Percentiles rank a stretch among this genome's conserved stretches.
Evolutionary conservation across 2,113 vertebrate genomes (phyloP).

Genomic region (Anarrhichthys ocellatus): DNA sequence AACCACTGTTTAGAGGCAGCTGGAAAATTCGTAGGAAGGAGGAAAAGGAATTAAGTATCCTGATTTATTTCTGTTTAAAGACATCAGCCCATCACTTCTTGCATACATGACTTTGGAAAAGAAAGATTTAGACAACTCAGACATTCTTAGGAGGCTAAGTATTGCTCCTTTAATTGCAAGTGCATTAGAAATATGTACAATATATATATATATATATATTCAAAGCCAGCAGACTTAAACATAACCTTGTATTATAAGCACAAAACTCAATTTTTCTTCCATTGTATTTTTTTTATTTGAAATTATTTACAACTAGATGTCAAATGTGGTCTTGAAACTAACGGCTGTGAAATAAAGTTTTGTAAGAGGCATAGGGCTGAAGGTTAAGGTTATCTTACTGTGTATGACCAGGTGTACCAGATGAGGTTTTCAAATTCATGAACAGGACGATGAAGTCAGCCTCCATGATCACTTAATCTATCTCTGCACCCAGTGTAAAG

Average conservation of each 20-base stretch:
- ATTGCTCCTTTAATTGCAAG: constrained; percentile 1
- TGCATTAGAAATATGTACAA: not conserved
- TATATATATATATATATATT: not conserved
- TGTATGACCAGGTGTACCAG: not conserved
- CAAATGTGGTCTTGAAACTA: not conserved
- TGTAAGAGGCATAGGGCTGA: not conserved
- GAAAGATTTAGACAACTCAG: not conserved
- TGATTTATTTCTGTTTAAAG: constrained; percentile 24
- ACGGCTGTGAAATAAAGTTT: not conserved
- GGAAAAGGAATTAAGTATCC: not conserved
- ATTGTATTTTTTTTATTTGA: not conserved
- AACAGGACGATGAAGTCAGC: not conserved
- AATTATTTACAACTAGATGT: not conserved
- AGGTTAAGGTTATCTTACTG: not conserved
- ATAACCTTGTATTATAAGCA: constrained; percentile 5
- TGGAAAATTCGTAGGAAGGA: not conserved
- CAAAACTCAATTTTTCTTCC: not conserved
- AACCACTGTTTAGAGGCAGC: not conserved
- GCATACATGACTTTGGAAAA: constrained; percentile 11
- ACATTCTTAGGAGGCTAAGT: constrained; percentile 8
- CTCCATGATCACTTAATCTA: not conserved
- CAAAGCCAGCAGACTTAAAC: not conserved
- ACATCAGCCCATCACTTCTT: not conserved
- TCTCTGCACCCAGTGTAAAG: not conserved
- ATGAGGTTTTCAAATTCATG: constrained; percentile 9